phyloP scores from a whole-genome alignment of 2,797 vertebrate species.

The Calcarius lapponicus region DNA sequence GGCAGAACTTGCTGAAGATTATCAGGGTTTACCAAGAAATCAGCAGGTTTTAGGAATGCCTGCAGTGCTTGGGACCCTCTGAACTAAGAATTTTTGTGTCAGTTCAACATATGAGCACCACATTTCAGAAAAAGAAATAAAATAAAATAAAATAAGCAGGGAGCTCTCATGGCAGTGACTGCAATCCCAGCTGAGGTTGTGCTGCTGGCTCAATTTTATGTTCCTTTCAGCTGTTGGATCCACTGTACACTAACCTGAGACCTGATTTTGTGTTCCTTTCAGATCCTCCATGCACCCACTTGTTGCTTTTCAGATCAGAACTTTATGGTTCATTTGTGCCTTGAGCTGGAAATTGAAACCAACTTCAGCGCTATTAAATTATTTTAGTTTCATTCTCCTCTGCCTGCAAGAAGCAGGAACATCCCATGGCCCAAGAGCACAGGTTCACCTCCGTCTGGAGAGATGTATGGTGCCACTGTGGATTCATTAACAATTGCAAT shows the following conservation, averaged over 20 bases:
- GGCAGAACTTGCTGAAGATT: background rate
- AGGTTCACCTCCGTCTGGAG: background rate
- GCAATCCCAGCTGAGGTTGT: background rate
- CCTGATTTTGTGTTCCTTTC: background rate
- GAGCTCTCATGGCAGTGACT: background rate
- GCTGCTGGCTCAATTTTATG: background rate
- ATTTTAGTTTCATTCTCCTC: background rate
- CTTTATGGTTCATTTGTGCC: background rate
- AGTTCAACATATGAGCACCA: fast-evolving
- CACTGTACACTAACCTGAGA: fast-evolving
- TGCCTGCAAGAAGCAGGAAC: background rate
- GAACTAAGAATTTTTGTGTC: background rate
- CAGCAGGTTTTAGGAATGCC: background rate
- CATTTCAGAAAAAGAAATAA: background rate
- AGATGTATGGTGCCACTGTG: background rate
- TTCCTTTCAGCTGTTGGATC: background rate
- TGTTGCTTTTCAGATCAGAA: background rate
- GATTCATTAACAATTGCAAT: background rate
- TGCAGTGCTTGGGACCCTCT: background rate
- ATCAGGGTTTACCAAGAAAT: background rate
- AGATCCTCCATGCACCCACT: fast-evolving
- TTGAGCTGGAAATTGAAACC: background rate
- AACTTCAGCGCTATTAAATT: background rate
- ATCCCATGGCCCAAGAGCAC: background rate
- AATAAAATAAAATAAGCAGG: background rate